These are phyloP conservation scores for Ectemnius continuus DNA, from an alignment of 2,888 invertebrate species.

Conservation along the genomic window DNA sequence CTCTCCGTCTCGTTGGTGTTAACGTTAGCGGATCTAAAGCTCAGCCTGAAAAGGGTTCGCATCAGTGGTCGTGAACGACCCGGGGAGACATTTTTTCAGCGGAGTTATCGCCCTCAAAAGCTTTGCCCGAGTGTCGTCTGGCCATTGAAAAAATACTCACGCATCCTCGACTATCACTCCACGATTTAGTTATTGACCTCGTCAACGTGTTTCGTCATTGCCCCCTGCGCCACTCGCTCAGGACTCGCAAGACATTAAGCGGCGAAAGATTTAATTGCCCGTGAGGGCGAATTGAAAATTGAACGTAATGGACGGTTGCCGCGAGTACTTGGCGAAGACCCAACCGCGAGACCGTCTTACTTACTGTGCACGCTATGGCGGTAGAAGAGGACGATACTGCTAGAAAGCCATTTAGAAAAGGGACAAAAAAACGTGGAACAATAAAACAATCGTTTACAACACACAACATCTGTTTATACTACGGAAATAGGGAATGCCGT, in stretches of 20 bases:
- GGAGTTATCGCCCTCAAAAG: no score
- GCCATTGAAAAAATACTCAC: no score
- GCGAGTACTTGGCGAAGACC: slow-evolving; percentile 36
- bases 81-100: neutral
- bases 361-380: slow-evolving; percentile 2
- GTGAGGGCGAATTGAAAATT: slow-evolving; percentile 25
- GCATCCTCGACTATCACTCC: no score
- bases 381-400: neutral
- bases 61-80: neutral
- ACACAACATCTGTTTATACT: no score
- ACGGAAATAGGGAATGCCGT: no score
- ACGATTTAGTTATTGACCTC: no score
- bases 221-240: neutral
- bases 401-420: neutral
- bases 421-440: slow-evolving; percentile 9
- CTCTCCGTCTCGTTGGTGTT: neutral
- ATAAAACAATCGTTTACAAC: neutral
- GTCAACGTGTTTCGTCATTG: no score
- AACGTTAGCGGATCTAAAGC: neutral
- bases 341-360: slow-evolving; percentile 48
- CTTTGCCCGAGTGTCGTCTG: no score
- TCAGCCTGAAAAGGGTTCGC: neutral
- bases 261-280: slow-evolving; percentile 19
- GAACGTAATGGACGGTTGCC: slow-evolving; percentile 12
- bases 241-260: neutral